Percentiles rank a stretch among this genome's conserved stretches.
These are phyloP conservation scores for Galbula dea DNA, from an alignment of 2,113 vertebrate species.

Conservation along the genomic window DNA sequence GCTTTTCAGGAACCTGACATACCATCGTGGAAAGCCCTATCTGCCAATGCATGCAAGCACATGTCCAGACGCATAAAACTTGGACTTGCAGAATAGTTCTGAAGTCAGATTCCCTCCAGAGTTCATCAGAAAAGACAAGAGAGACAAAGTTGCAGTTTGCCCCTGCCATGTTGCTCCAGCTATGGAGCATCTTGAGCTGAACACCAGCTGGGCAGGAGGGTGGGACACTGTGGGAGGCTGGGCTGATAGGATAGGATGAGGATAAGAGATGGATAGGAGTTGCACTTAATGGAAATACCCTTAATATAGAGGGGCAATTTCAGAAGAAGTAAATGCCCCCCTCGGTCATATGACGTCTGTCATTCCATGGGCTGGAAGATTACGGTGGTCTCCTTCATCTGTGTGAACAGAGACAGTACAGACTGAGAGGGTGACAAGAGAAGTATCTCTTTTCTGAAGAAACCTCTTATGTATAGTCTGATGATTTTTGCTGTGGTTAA, in stretches of 20 bases:
- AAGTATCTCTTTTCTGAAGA: not conserved
- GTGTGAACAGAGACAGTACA: not conserved
- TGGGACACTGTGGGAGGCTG: rapidly evolving
- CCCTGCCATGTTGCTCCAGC: not conserved
- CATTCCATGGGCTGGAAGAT: not conserved
- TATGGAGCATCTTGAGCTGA: not conserved
- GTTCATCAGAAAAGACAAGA: not conserved
- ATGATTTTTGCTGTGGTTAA: not conserved
- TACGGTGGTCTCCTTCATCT: not conserved
- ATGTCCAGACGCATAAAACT: not conserved
- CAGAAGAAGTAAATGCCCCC: not conserved
- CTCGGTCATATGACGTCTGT: not conserved
- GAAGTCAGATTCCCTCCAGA: not conserved
- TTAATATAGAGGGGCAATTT: not conserved
- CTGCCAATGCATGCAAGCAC: not conserved
- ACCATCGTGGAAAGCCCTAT: rapidly evolving
- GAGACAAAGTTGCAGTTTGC: not conserved
- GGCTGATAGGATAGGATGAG: not conserved
- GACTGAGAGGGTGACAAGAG: not conserved
- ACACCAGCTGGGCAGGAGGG: not conserved
- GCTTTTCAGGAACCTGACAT: conserved; percentile 10
- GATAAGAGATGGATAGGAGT: not conserved
- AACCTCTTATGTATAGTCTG: not conserved
- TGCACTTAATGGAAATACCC: not conserved
- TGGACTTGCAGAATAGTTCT: not conserved